Base-by-base conservation (phyloP, 2,113 vertebrate genomes). In the Thermophis baileyi region DNA sequence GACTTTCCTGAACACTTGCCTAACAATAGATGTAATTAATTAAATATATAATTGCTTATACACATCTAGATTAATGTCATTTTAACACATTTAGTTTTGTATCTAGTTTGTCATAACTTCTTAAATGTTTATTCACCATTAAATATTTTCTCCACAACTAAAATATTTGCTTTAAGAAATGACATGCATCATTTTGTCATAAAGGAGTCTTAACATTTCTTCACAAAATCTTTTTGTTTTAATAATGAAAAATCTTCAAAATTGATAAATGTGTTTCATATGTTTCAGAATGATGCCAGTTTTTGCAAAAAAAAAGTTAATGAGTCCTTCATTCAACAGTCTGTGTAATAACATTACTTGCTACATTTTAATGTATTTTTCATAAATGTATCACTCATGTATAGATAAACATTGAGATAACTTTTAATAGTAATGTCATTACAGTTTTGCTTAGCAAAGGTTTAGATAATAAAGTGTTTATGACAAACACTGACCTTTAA, bases 401-500 rank as follows among this genome's bases (percentile, higher is more conserved):
- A n/a, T 46, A 89, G 69, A 60, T 93, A 90, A 90, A 89, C 53
- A 90, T 85, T 93, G n/a, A 60, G 88, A 60, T 89, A 57, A 57
- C 85, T 92, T 46, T 89, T 92, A 89, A 86, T 86, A 93, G 89
- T 74, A 93, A 86, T 89, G 85, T 44, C 35, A n/a, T 94, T 95
- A 93, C 96, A 96, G 87, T 91, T 97, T 94, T 97, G 92, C 63
- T 94, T 93, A 89, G 94, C 89, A 97, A 92, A 91, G 94, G 93
- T 94, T 96, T 96, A 96, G 94, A 95, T 96, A 97, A 92, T 94
- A 94, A 96, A 96, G 95, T 94, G 94, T 96, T 95, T 96, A 89
- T 9, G 81, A 94, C 94, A 95, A 94, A 93, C 24, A 95, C 51
- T 95, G 90, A 87, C 92, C 94, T 96, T 96, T 95, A 91, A 94